phyloP scores from a whole-genome alignment of 2,113 vertebrate genomes.

The Engraulis encrasicolus region DNA sequence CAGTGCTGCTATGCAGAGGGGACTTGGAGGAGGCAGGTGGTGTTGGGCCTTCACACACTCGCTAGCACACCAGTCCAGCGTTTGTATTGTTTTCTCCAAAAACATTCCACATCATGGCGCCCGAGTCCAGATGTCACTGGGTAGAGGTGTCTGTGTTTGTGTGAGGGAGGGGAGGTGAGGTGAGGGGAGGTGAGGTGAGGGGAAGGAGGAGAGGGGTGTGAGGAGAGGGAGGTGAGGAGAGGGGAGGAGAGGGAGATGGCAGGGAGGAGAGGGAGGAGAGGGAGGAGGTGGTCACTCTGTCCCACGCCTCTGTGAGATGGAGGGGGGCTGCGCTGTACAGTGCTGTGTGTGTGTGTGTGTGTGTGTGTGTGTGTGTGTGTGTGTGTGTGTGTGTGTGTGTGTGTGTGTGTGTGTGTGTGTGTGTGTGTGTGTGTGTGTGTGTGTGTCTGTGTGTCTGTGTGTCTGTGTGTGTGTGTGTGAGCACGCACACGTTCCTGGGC shows the following conservation, averaged over 20 bases:
- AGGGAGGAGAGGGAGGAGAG: no score
- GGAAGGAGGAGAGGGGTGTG: no score
- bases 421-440: no score
- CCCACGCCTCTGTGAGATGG: not conserved
- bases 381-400: slow-evolving; percentile 1
- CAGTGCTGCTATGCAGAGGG: not conserved
- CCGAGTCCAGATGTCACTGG: not conserved
- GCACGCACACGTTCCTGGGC: slow-evolving; percentile 1
- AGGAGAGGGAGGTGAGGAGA: no score
- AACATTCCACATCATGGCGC: not conserved
- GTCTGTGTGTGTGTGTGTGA: not conserved
- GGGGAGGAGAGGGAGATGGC: no score
- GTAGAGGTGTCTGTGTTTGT: not conserved
- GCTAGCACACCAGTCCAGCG: no score
- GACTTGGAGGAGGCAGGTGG: not conserved
- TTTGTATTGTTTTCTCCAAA: not conserved
- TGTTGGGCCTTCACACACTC: not conserved
- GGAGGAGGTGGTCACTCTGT: no score
- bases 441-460: not conserved
- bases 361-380: slow-evolving; percentile 8
- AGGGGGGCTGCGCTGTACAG: no score
- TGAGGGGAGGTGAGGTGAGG: no score
- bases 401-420: not conserved
- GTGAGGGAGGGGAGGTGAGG: not conserved
- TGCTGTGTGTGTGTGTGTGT: slow-evolving; percentile 4